Evolutionary conservation across 2,888 invertebrate genomes (phyloP), one percentile per base, ranked within the genome.

Genomic region (Theretra japonica): DNA sequence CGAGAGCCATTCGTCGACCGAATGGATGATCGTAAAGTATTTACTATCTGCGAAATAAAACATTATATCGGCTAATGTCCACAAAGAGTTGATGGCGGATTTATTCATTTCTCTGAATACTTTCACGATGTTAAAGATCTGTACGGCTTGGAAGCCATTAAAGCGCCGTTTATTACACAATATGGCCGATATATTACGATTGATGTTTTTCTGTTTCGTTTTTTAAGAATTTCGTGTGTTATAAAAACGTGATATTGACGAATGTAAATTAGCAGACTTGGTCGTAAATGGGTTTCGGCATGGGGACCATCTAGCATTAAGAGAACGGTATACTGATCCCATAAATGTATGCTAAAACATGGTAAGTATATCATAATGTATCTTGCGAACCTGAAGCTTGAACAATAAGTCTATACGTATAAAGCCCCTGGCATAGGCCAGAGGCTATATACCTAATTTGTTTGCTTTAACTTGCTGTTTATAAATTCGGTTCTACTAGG

Each of bases 1-100:
- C 65, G 65, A 65, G 65, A 23, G 41, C 65, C 65, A 65, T 65
- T 65, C 65, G 65, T 65, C 65, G 65, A 65, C 65, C 65, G 23
- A 65, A 65, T 65, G 65, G 65, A 65, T 65, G 65, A 65, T 65
- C 65, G 65, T 65, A 65, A 65, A 65, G 41, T 65, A 65, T 65
- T 65, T 65, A 65, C 65, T 65, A 65, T 65, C 65, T 25, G 65
- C 65, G 65, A 65, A 65, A 65, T 65, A 65, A 65, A 65, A 65
- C 65, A 65, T 65, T 65, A 65, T 65, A 65, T 21, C 65, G 65
- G 65, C 65, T 65, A 48, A 65, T 65, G 65, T 48, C 65, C 65
- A 65, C 65, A 65, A 65, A 65, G 65, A 65, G 48, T 48, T 65
- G 65, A 65, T 65, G 65, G 48, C 41, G 41, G 65, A 65, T 65